Percentiles rank a stretch among this genome's conserved stretches.
Conservation (phyloP, 2,113 vertebrate genomes). For the Oxygymnocypris stewartii region DNA sequence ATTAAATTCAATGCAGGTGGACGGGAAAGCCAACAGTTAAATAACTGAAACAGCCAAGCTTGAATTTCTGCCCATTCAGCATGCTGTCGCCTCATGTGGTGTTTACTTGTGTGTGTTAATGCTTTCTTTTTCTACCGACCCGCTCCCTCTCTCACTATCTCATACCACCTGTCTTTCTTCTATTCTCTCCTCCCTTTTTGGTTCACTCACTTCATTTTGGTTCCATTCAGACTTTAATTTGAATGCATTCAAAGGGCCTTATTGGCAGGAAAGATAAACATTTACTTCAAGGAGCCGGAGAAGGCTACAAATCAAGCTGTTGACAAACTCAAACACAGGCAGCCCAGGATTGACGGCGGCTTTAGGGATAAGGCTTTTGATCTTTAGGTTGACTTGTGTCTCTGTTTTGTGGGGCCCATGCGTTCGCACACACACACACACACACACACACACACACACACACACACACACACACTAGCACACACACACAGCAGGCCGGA, state of each 20-base stretch:
- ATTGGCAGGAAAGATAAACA: slow-evolving; percentile 55
- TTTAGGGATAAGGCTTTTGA: slow-evolving; percentile 44
- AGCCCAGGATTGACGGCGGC: slow-evolving; percentile 35
- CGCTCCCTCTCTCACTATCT: not conserved
- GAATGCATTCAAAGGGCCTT: slow-evolving; percentile 53
- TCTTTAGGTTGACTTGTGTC: slow-evolving; percentile 39
- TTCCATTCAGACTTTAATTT: slow-evolving; percentile 57
- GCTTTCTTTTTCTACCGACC: slow-evolving; percentile 12
- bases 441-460: not conserved
- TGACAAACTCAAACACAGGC: slow-evolving; percentile 43
- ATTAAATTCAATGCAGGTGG: slow-evolving; percentile 24
- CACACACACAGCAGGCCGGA: slow-evolving; percentile 26
- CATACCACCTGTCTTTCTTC: not conserved
- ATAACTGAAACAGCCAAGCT: slow-evolving; percentile 38
- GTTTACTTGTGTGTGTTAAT: slow-evolving; percentile 35
- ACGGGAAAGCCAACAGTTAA: slow-evolving; percentile 40
- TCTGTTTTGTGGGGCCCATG: slow-evolving; percentile 16
- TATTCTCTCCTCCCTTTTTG: slow-evolving; percentile 28
- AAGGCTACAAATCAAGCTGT: slow-evolving; percentile 45
- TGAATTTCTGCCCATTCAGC: slow-evolving; percentile 47
- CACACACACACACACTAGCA: not conserved
- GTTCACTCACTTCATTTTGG: slow-evolving; percentile 47
- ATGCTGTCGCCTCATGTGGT: slow-evolving; percentile 7
- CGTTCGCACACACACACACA: not conserved
- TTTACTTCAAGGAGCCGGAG: slow-evolving; percentile 36